Conservation (phyloP, 2,888 invertebrate species). For the Euspilapteryx auroguttella region DNA sequence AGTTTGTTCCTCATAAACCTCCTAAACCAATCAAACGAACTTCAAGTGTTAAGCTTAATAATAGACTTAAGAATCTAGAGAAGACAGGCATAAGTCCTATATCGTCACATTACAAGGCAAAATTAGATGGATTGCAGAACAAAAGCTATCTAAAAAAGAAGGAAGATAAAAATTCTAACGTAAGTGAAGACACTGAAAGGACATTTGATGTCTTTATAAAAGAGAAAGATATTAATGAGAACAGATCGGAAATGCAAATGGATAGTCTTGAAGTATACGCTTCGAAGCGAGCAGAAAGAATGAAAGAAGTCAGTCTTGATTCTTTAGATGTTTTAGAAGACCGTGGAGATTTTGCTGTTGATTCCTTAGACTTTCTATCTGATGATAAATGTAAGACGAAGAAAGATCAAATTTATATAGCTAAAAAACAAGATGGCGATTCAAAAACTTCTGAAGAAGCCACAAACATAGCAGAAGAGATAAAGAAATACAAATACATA, state of each 20-base stretch:
- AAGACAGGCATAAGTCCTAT: slow-evolving; percentile 47
- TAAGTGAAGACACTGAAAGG: slow-evolving; percentile 40
- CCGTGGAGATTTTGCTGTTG: slow-evolving; percentile 41
- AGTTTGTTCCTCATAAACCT: slow-evolving; percentile 71
- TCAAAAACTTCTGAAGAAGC: slow-evolving; percentile 37
- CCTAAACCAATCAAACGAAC: slow-evolving; percentile 72
- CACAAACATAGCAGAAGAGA: slow-evolving; percentile 49
- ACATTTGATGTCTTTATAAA: slow-evolving; percentile 64
- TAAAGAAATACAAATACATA: slow-evolving; percentile 65
- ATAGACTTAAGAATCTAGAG: slow-evolving; percentile 43
- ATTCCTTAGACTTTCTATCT: slow-evolving; percentile 50
- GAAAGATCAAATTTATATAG: slow-evolving; percentile 34
- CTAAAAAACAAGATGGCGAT: slow-evolving; percentile 22
- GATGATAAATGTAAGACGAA: slow-evolving; percentile 39
- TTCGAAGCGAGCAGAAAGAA: slow-evolving; percentile 39
- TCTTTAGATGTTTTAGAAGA: slow-evolving; percentile 49
- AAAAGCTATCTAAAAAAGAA: slow-evolving; percentile 38
- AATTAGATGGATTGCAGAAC: slow-evolving; percentile 48
- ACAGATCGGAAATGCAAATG: slow-evolving; percentile 64
- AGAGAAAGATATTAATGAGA: slow-evolving; percentile 62
- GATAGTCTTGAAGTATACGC: slow-evolving; percentile 62
- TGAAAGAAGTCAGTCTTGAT: slow-evolving; percentile 50
- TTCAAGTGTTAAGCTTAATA: slow-evolving; percentile 64
- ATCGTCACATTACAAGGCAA: slow-evolving; percentile 51
- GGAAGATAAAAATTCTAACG: slow-evolving; percentile 39